phyloP scores from a whole-genome alignment of 2,888 invertebrate species.

The Nomada ferruginata region DNA sequence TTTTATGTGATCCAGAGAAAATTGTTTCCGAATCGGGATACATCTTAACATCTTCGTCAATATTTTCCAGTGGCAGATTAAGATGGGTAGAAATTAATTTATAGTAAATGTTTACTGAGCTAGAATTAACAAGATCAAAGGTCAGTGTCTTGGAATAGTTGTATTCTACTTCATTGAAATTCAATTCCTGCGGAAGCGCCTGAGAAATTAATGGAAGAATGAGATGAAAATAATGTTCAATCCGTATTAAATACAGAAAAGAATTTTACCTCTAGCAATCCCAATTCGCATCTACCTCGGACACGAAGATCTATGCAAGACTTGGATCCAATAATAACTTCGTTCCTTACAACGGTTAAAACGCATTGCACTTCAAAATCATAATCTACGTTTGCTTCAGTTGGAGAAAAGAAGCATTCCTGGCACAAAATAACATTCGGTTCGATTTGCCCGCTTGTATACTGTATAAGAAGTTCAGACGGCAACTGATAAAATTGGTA shows the following conservation, averaged over 20 bases:
- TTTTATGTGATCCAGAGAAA: constrained; percentile 73
- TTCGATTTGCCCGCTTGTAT: constrained; percentile 41
- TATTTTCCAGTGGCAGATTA: constrained; percentile 59
- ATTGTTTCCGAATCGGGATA: constrained; percentile 73
- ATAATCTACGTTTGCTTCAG: constrained; percentile 37
- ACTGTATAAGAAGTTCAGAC: constrained; percentile 41
- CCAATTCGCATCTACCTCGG: constrained; percentile 51
- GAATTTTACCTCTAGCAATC: constrained; percentile 49
- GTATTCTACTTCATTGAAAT: constrained; percentile 76
- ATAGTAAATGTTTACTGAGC: constrained; percentile 81
- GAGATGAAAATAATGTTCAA: background rate
- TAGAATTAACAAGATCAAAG: constrained; percentile 83
- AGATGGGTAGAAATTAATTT: constrained; percentile 69
- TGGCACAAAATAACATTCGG: constrained; percentile 55
- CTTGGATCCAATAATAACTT: constrained; percentile 33
- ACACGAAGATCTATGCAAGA: constrained; percentile 37
- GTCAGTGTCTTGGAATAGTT: constrained; percentile 70
- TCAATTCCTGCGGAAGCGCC: constrained; percentile 81
- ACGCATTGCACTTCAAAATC: constrained; percentile 57
- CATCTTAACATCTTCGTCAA: constrained; percentile 69
- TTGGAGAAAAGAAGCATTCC: constrained; percentile 54
- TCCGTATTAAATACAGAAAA: background rate
- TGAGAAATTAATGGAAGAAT: constrained; percentile 16
- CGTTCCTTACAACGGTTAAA: constrained; percentile 28
- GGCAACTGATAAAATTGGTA: constrained; percentile 51